Percentiles rank a stretch among this genome's conserved stretches.
These are phyloP conservation scores for Stylophora pistillata DNA, from an alignment of 64 coral and sea anemone genomes.

Conservation along the genomic window DNA sequence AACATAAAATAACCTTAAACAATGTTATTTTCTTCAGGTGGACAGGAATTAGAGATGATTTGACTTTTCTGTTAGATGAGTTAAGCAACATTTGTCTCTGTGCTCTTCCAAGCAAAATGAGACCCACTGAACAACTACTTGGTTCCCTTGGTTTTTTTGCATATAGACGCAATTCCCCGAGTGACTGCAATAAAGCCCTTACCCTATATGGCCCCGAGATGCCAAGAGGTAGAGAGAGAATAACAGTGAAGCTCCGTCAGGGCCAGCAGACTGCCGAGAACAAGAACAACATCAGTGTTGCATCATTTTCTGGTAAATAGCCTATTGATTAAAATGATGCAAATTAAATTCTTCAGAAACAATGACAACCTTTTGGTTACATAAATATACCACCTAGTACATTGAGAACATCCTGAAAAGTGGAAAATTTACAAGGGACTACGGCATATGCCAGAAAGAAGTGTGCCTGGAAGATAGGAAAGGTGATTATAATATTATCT, in stretches of 20 bases:
- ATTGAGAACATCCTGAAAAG: slow-evolving; percentile 32
- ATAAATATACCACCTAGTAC: slow-evolving; percentile 8
- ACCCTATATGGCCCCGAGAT: slow-evolving; percentile 47
- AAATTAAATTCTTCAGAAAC: background rate
- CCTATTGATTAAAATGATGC: no score
- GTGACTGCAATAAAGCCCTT: slow-evolving; percentile 39
- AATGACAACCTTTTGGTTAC: background rate
- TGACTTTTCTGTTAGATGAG: slow-evolving; percentile 47
- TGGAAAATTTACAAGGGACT: slow-evolving; percentile 36
- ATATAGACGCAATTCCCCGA: slow-evolving; percentile 17
- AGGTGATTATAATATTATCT: background rate
- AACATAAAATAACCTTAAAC: no score
- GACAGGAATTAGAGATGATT: slow-evolving; percentile 42
- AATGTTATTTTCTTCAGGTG: slow-evolving; percentile 44
- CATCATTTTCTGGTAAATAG: slow-evolving; percentile 60
- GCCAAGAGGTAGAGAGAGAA: slow-evolving; percentile 10
- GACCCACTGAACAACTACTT: slow-evolving; percentile 48
- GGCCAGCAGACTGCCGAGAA: slow-evolving; percentile 64
- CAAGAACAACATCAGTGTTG: slow-evolving; percentile 57
- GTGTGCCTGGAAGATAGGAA: slow-evolving; percentile 11
- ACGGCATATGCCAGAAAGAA: slow-evolving; percentile 10
- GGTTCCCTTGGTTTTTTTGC: slow-evolving; percentile 53
- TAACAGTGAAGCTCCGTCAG: slow-evolving; percentile 38
- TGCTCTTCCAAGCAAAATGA: slow-evolving; percentile 49
- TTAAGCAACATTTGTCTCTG: slow-evolving; percentile 34